Evolutionary conservation across 2,113 vertebrate species (phyloP).

Genomic region (Stegastes partitus): DNA sequence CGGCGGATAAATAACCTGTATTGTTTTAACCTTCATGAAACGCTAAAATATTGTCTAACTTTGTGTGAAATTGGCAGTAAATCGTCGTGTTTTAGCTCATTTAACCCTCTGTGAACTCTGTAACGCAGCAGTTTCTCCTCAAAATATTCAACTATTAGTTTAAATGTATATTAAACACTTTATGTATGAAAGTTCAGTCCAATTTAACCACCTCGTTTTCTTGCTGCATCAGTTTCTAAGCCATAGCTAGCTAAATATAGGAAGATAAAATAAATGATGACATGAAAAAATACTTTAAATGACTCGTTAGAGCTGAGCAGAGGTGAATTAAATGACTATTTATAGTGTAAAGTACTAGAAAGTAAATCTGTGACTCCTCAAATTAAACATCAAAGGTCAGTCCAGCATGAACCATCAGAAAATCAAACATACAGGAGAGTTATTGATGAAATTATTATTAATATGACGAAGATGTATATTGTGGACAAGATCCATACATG

Average conservation of each 20-base stretch:
- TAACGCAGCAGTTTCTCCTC: not conserved
- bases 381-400: slow-evolving; percentile 9
- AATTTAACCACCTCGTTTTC: not conserved
- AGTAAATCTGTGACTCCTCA: not conserved
- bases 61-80: not conserved
- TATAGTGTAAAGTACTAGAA: not conserved
- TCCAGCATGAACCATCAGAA: not conserved
- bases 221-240: not conserved
- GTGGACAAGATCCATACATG: not conserved
- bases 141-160: not conserved
- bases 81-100: not conserved
- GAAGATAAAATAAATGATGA: not conserved
- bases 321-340: not conserved
- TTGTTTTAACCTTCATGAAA: not conserved
- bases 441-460: too few relatives aligned
- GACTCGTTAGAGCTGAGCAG: not conserved
- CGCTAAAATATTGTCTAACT: not conserved
- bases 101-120: not conserved
- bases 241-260: not conserved
- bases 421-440: not conserved
- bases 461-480: not conserved
- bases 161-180: too few relatives aligned
- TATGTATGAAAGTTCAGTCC: too few relatives aligned
- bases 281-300: not conserved
- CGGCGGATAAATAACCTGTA: not conserved